A percentile compares a stretch with the other conserved stretches of the same genome.
Evolutionary conservation across 2,888 invertebrate species (phyloP).

Genomic region (Drosophila falleni): DNA sequence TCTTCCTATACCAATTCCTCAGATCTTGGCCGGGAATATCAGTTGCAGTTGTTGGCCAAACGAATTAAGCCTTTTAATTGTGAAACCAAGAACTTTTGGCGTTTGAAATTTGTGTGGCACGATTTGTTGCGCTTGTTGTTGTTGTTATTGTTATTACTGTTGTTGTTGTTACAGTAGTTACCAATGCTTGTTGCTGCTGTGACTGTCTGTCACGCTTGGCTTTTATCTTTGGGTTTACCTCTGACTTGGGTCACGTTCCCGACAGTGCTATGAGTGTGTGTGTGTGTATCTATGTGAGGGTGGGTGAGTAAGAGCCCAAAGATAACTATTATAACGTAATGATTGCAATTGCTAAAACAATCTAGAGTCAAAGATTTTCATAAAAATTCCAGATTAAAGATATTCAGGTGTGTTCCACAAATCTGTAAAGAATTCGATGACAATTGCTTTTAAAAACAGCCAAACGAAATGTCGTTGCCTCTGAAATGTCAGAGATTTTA

Average conservation of each 20-base stretch:
- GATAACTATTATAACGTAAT: conserved; percentile 18
- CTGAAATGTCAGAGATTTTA: neutral
- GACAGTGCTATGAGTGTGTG: conserved; percentile 12
- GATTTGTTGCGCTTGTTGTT: conserved; percentile 44
- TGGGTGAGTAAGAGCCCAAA: conserved; percentile 37
- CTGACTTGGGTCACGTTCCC: conserved; percentile 63
- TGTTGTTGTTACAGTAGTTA: conserved; percentile 34
- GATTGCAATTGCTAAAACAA: neutral
- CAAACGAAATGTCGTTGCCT: neutral
- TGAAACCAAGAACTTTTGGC: conserved; percentile 69
- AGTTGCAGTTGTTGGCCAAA: conserved; percentile 49
- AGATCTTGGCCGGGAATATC: conserved; percentile 38
- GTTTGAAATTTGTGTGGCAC: conserved; percentile 55
- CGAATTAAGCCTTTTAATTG: conserved; percentile 74
- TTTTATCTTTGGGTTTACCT: conserved; percentile 49
- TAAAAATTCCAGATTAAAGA: neutral
- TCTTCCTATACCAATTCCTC: conserved; percentile 29
- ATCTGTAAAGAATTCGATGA: neutral
- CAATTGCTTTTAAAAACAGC: neutral
- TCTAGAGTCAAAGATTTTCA: neutral
- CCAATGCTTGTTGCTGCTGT: conserved; percentile 22
- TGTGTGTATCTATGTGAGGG: conserved; percentile 15
- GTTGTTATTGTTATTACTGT: conserved; percentile 32
- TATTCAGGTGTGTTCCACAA: neutral
- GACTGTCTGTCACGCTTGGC: conserved; percentile 65